A percentile compares a stretch with the other conserved stretches of the same genome.
Evolutionary conservation across 2,113 vertebrate genomes (phyloP).

Genomic region (Ceuthmochares aereus): DNA sequence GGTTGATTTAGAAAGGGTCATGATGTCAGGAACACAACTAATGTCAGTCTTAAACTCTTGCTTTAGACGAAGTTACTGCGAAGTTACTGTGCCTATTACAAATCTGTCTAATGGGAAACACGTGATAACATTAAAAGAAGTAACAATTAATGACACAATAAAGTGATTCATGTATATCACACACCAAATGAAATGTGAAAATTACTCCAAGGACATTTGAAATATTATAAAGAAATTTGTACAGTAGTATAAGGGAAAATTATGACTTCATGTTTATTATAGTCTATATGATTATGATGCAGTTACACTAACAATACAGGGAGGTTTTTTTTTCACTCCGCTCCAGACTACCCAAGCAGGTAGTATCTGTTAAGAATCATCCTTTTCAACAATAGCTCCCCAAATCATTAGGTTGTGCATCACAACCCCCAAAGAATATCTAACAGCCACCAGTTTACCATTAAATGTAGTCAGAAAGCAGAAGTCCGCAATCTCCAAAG

Average conservation of each 20-base stretch:
- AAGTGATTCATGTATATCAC: not conserved
- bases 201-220: not conserved
- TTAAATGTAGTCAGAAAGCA: not conserved
- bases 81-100: not conserved
- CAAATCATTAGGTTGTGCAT: not conserved
- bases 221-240: not conserved
- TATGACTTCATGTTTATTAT: not conserved
- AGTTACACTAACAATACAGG: not conserved
- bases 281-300: not conserved
- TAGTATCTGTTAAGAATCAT: not conserved
- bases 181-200: not conserved
- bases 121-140: not conserved
- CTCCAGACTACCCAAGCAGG: not conserved
- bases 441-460: not conserved
- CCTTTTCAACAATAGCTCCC: fast-evolving
- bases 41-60: not conserved
- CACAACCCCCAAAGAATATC: not conserved
- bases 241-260: not conserved
- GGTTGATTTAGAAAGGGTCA: not conserved
- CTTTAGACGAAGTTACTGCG: not conserved
- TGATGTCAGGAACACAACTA: not conserved
- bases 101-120: not conserved
- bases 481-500: not conserved
- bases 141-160: not conserved
- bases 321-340: not conserved